Conservation (phyloP, 2,888 invertebrate species). For the Diogma glabrata region DNA sequence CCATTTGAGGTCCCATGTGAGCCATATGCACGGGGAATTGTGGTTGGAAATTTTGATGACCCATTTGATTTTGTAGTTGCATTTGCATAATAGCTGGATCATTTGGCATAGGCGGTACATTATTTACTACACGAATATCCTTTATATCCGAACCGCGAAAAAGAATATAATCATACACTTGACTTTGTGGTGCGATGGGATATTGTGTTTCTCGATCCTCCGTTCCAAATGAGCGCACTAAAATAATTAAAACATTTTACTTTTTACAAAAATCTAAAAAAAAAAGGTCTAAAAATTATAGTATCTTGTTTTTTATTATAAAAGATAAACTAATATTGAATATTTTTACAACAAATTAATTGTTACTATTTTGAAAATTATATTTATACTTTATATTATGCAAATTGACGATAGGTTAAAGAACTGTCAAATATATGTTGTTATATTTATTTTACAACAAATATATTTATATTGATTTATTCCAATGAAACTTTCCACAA, state of each 20-base stretch:
- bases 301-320: too few relatives aligned
- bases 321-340: too few relatives aligned
- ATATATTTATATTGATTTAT: background rate
- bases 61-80: slow-evolving; percentile 58
- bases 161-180: slow-evolving; percentile 97
- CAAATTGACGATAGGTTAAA: background rate
- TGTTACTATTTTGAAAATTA: too few relatives aligned
- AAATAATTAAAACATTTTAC: slow-evolving; percentile 29
- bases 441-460: slow-evolving; percentile 1
- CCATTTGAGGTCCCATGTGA: slow-evolving; percentile 40
- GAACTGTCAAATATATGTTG: slow-evolving; percentile 9
- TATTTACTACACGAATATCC: slow-evolving; percentile 92
- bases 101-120: slow-evolving; percentile 74
- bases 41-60: slow-evolving; percentile 50
- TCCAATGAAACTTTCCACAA: slow-evolving; percentile 2
- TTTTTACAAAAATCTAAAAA: too few relatives aligned
- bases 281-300: too few relatives aligned
- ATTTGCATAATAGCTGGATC: slow-evolving; percentile 97
- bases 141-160: slow-evolving; percentile 98
- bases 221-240: slow-evolving; percentile 97
- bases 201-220: slow-evolving; percentile 94
- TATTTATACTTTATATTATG: too few relatives aligned
- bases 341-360: too few relatives aligned
- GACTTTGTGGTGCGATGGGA: slow-evolving; percentile 92
- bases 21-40: slow-evolving; percentile 65